A percentile compares a stretch with the other conserved stretches of the same genome.
phyloP scores from a whole-genome alignment of 2,888 invertebrate species.

The Pedicia rivosa region DNA sequence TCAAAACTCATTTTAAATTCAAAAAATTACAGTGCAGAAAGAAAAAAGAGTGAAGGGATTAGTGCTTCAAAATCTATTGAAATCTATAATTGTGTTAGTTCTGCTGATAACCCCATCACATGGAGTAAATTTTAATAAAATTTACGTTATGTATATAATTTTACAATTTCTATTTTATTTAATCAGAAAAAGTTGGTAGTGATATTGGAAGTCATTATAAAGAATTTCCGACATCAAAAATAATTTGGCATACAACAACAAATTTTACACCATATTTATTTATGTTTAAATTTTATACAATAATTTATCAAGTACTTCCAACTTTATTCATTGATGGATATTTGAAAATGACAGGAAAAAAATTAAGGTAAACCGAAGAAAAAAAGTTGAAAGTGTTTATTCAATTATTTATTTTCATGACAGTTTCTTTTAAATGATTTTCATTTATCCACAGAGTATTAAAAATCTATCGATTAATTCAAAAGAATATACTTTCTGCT shows the following conservation, averaged over 20 bases:
- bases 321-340: constrained; percentile 12
- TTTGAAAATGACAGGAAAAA: constrained; percentile 9
- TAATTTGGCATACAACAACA: constrained; percentile 13
- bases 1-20: no score
- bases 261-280: constrained; percentile 11
- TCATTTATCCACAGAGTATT: constrained; percentile 11
- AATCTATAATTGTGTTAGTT: constrained; percentile 7
- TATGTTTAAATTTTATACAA: constrained; percentile 12
- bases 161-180: no score
- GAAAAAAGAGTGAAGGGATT: no score
- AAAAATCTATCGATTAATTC: constrained; percentile 14
- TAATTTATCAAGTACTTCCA: constrained; percentile 16
- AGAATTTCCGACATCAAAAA: constrained; percentile 9
- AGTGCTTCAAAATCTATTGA: no score
- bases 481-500: constrained; percentile 12
- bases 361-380: constrained; percentile 8
- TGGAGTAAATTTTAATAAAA: constrained; percentile 5
- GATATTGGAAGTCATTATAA: no score
- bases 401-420: neutral
- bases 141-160: no score
- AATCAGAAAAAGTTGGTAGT: no score
- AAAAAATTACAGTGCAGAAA: no score
- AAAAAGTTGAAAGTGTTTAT: constrained; percentile 6
- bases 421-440: neutral
- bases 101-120: constrained; percentile 4